Evolutionary conservation across 2,113 vertebrate species (phyloP).

Genomic region (Setophaga petechia): DNA sequence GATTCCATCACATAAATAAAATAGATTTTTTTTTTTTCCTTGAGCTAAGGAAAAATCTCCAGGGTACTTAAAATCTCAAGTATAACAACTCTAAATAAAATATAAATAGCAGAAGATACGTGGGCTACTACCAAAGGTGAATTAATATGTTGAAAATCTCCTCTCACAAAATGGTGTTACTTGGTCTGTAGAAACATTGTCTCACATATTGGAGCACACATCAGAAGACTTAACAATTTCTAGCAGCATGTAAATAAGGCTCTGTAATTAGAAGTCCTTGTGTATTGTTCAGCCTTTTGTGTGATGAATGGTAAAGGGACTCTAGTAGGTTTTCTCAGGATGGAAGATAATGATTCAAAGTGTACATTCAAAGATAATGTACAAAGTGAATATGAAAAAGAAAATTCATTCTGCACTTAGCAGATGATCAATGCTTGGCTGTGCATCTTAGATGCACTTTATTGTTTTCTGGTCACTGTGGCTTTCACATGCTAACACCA

Average conservation of each 20-base stretch:
- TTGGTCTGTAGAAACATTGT: neutral
- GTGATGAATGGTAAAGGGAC: neutral
- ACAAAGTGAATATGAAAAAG: neutral
- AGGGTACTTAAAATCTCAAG: neutral
- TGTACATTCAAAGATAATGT: neutral
- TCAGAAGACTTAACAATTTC: neutral
- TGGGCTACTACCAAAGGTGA: neutral
- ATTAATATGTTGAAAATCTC: neutral
- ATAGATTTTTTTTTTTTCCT: neutral
- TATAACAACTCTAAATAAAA: neutral
- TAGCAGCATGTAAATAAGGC: neutral
- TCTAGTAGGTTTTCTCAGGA: neutral
- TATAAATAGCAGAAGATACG: neutral
- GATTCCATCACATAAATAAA: neutral
- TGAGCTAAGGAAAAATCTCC: neutral
- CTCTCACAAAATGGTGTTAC: neutral
- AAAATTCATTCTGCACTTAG: neutral
- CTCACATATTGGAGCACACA: neutral
- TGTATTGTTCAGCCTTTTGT: neutral
- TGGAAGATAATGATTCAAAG: neutral
- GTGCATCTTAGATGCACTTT: neutral
- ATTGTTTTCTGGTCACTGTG: neutral
- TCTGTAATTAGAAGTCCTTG: neutral
- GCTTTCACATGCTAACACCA: neutral
- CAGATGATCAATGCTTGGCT: neutral